Base-by-base conservation (phyloP, 53 echinoderm and acorn worm species). In the Patiria pectinifera region DNA sequence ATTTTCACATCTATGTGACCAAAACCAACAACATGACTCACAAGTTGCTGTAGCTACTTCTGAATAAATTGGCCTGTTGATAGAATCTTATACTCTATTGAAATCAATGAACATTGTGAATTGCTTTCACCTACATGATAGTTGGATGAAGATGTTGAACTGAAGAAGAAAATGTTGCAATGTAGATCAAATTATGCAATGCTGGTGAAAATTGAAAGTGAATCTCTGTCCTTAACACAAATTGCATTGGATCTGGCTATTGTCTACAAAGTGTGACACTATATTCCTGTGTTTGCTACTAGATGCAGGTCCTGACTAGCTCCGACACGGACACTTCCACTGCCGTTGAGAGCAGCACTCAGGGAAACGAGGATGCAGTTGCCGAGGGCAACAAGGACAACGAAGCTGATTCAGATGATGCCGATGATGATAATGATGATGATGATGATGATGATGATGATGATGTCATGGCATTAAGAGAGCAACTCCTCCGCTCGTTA, bases 371-470 rank as follows among this genome's bases (percentile, higher is more conserved):
- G 11, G 82, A 60, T 48, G 59, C 62, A 45, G 78, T 26, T 23
- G 91, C 80, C 45, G 85, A 76, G 11, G 91, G 25, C 43, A 78
- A 61, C 71, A 86, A 76, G 76, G 92, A 95, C 4, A 86, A 80
- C 11, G 95, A 95, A 43, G 92, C 79, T 22, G 90, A 95, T 4
- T 93, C 82, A 4, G 97, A 96, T 48, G 95, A 95, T 85, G 35
- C 35, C 69, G 82, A 87, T 15, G 85, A 95, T 12, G 95, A 89
- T 11, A 96, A 97, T 45, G 97, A 96, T 77, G 96, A 96, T 23
- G 95, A 93, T 4, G 97, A 95, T 12, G 95, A 89, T 11, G 97
- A 97, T 45, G 97, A 96, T 77, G 96, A 96, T 23, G 95, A 93
- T 4, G 97, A 95, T 9, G 93, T 91, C 69, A 91, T 92, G 76